Evolutionary conservation across 2,113 vertebrate genomes (phyloP), one percentile per base, ranked within the genome.

Genomic region (Ginglymostoma cirratum): DNA sequence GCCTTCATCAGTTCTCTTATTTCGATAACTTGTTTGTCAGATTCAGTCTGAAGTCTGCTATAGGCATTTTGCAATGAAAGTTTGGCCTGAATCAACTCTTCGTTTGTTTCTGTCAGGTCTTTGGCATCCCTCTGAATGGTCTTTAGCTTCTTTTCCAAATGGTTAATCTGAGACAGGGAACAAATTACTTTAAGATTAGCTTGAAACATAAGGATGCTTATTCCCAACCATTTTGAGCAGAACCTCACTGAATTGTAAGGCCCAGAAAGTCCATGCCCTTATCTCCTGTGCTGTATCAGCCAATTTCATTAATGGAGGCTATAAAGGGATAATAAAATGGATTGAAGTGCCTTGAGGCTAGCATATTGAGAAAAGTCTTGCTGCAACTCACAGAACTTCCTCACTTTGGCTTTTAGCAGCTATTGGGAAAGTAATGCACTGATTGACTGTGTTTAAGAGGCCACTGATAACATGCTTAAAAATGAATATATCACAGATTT

Each of bases 71-170:
- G 97, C 96, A 99, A 97, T 96, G 96, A 96, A 92, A 95, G 96
- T 96, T 97, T 98, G 96, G 98, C 97, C 96, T 97, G 97, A 94
- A 96, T 45, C 97, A 99, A 97, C 38, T 97, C 97, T 96, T 98
- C 97, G 96, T 98, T 99, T 96, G 97, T 96, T 96, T 98, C 97
- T 96, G 97, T 98, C 96, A 99, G 95, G 96, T 97, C 97, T 96
- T 97, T 97, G 0, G 97, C 98, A 95, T 98, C 98, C 96, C 96
- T 97, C 97, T 98, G 98, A 96, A 98, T 96, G 96, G 97, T 97
- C 96, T 96, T 97, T 96, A 98, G 97, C 97, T 97, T 98, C 96
- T 96, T 97, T 98, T 99, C 98, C 96, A 98, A 97, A 78, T 98
- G 96, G 85, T 97, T 97, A 96, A 98, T 97, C 98, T 99, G 97